Evolutionary conservation across 2,888 invertebrate species (phyloP).

Genomic region (Geophilus truncorum): DNA sequence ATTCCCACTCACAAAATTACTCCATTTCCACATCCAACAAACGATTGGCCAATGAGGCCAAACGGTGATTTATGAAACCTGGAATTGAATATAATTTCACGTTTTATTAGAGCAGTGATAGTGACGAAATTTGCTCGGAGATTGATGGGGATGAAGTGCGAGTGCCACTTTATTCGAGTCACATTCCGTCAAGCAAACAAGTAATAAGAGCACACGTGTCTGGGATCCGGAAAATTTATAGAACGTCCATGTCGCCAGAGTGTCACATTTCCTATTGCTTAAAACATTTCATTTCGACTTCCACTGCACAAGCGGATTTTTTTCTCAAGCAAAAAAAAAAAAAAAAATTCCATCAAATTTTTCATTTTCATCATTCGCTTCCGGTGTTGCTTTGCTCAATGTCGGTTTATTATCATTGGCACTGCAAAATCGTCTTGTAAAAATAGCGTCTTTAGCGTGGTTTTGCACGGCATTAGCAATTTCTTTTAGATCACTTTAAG

Average conservation of each 20-base stretch:
- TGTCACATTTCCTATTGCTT: neutral
- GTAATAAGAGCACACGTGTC: neutral
- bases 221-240: neutral
- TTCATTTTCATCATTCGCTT: neutral
- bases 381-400: neutral
- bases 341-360: neutral
- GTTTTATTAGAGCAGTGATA: no score
- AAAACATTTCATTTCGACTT: neutral
- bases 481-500: no score
- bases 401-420: no score
- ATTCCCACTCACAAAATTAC: no score
- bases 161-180: neutral
- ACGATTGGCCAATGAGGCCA: no score
- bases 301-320: neutral
- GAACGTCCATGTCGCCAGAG: neutral
- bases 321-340: neutral
- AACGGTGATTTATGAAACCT: no score
- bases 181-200: neutral
- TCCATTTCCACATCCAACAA: no score
- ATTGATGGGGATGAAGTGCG: neutral
- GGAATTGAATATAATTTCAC: no score
- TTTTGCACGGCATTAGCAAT: no score
- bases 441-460: no score
- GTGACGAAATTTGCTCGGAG: neutral
- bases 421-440: no score